Base-by-base conservation (phyloP, 30 jellyfish, hydroid and myxozoan genomes). In the Rhopilema esculentum region DNA sequence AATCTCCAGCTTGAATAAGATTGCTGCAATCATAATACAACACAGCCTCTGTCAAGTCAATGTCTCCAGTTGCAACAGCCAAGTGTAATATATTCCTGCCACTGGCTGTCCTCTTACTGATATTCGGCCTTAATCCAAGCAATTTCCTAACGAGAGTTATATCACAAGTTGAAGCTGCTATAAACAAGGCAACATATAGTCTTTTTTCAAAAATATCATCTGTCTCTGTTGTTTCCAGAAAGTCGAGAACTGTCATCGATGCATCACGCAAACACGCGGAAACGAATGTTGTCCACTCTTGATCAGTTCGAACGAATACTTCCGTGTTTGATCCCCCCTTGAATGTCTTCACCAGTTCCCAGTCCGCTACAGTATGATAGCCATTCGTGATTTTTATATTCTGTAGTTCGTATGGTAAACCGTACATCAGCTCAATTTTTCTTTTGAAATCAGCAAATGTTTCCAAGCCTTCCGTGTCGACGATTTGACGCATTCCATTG, bases 361-460 rank as follows among this genome's bases (percentile, higher is more conserved):
- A 84, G 64, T 84, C 93, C 4, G 87, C 87, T 0, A 73, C 66
- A 48, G 71, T 49, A n/a, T 71, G 69, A 20, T 24, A 62, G 27
- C 53, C 24, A 25, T 48, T 49, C 57, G 87, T 20, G 30, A 84
- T 8, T 20, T 62, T 64, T 23, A 84, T 23, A 62, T 79, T 84
- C 66, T 84, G 93, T 27, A 84, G 27, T 72, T 84, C 93, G 66
- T 31, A 72, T 1, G 93, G 93, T 64, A 84, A 18, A 25, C 93
- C 93, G 51, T 71, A 84, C 0, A 16, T 52, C 66, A 84, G 61
- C 48, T 84, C 93, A 7, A 84, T 49, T 31, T 77, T 73, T 71
- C 82, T 32, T 63, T 84, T 84, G 66, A 84, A 28, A 40, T 84
- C 77, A 1, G 81, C 51, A 63, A 84, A 51, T 4, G 78, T 84